Percentiles rank a stretch among this genome's conserved stretches.
These are phyloP conservation scores for Epizoanthus ramosus DNA, from an alignment of 92 coral and sea anemone species.

Conservation along the genomic window DNA sequence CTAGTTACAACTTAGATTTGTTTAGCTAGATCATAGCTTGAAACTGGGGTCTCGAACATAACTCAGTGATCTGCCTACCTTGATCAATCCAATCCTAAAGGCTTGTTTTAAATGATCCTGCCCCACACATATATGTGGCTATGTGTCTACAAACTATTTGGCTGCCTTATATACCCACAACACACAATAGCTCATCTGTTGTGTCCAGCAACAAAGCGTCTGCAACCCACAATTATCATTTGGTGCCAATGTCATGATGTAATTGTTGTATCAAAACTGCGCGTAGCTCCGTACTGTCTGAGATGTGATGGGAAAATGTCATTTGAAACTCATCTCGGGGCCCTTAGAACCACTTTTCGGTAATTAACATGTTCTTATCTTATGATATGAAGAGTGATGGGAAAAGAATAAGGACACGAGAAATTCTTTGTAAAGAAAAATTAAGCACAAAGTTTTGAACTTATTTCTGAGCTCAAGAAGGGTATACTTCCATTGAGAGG, in stretches of 20 bases:
- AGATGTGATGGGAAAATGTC: constrained; percentile 43
- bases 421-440: background rate
- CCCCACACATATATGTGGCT: background rate
- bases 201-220: background rate
- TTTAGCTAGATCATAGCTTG: no score
- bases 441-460: background rate
- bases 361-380: constrained; percentile 44
- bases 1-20: no score
- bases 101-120: background rate
- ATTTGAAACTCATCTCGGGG: constrained; percentile 46
- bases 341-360: constrained; percentile 2
- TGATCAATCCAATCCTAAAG: background rate
- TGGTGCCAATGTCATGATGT: constrained; percentile 40
- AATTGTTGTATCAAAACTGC: constrained; percentile 38
- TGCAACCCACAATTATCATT: constrained; percentile 27
- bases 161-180: constrained; percentile 5
- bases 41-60: no score
- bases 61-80: no score
- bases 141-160: background rate
- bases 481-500: background rate
- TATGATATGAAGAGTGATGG: constrained; percentile 32
- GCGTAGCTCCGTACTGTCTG: constrained; percentile 46
- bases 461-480: background rate
- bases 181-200: constrained; percentile 41
- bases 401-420: constrained; percentile 15